Conservation (phyloP, 2,113 vertebrate species). For the Leptobrachium ailaonicum region DNA sequence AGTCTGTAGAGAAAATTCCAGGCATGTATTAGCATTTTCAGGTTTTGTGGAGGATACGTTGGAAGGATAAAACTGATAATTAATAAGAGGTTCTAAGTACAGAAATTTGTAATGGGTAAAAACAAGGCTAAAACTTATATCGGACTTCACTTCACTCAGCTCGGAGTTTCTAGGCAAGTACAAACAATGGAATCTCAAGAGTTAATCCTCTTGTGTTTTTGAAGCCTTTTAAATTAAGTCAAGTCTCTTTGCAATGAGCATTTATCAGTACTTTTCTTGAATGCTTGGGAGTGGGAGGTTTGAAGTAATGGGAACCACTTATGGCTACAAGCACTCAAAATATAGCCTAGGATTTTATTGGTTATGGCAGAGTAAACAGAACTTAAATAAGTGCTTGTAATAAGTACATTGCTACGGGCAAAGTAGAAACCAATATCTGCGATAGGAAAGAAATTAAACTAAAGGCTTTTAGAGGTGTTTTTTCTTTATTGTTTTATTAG, state of each 20-base stretch:
- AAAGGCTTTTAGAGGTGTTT: constrained; percentile 12
- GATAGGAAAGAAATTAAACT: constrained; percentile 17
- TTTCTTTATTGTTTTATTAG: constrained; percentile 4
- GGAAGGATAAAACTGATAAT: too few species aligned
- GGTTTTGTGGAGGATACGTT: too few species aligned
- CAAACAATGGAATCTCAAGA: too few species aligned
- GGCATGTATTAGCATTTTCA: too few species aligned
- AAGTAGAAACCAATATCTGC: not conserved
- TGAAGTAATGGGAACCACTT: constrained; percentile 17
- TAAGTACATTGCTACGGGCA: constrained; percentile 11
- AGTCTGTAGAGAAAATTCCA: too few species aligned
- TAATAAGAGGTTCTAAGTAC: too few species aligned
- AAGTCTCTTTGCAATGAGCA: constrained; percentile 7
- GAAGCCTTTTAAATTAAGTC: constrained; percentile 7
- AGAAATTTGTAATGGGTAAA: too few species aligned
- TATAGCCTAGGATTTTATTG: not conserved
- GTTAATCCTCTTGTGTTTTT: not conserved
- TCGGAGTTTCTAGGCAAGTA: too few species aligned
- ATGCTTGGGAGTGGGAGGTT: constrained; percentile 9
- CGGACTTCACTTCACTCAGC: too few species aligned
- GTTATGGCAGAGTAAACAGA: not conserved
- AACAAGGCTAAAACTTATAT: too few species aligned
- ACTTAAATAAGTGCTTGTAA: constrained; percentile 3
- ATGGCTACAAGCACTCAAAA: constrained; percentile 10
- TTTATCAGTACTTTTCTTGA: constrained; percentile 11